Percentiles rank a stretch among this genome's conserved stretches.
Conservation (phyloP, 2,888 invertebrate genomes). For the Ochropacha duplaris region DNA sequence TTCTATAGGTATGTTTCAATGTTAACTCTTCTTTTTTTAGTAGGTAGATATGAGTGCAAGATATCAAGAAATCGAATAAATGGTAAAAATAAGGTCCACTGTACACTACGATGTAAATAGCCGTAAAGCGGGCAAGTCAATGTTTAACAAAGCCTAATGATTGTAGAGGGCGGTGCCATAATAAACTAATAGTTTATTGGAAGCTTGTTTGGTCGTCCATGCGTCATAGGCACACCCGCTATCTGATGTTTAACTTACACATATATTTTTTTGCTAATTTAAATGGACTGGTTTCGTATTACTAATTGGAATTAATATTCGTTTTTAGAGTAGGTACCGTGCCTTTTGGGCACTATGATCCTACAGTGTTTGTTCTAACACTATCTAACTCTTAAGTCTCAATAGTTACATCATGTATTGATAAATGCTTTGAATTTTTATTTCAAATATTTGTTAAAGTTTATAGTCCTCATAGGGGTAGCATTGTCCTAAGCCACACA, state of each 20-base stretch:
- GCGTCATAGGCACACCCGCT: slow-evolving; percentile 73
- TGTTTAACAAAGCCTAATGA: slow-evolving; percentile 52
- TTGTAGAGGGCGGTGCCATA: slow-evolving; percentile 68
- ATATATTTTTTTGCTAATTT: slow-evolving; percentile 38
- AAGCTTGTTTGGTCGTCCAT: slow-evolving; percentile 58
- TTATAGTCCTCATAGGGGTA: too few species aligned
- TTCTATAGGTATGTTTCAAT: too few species aligned
- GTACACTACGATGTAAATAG: slow-evolving; percentile 14
- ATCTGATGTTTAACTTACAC: slow-evolving; percentile 11
- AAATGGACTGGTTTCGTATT: slow-evolving; percentile 39
- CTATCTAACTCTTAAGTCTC: too few species aligned
- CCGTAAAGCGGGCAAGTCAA: slow-evolving; percentile 28
- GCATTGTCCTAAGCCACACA: neutral
- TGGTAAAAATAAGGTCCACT: slow-evolving; percentile 10
- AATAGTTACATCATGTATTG: too few species aligned
- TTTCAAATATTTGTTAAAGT: too few species aligned
- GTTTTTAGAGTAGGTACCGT: too few species aligned
- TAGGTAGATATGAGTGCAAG: neutral
- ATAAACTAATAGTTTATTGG: slow-evolving; percentile 77
- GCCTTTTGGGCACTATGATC: too few species aligned
- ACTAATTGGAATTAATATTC: slow-evolving; percentile 34
- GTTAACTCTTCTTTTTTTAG: neutral
- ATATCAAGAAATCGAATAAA: neutral
- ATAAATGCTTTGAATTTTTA: too few species aligned
- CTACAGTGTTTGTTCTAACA: too few species aligned